Evolutionary conservation across 2,888 invertebrate genomes (phyloP), one percentile per base, ranked within the genome.

Genomic region (Boloria euphrosyne): DNA sequence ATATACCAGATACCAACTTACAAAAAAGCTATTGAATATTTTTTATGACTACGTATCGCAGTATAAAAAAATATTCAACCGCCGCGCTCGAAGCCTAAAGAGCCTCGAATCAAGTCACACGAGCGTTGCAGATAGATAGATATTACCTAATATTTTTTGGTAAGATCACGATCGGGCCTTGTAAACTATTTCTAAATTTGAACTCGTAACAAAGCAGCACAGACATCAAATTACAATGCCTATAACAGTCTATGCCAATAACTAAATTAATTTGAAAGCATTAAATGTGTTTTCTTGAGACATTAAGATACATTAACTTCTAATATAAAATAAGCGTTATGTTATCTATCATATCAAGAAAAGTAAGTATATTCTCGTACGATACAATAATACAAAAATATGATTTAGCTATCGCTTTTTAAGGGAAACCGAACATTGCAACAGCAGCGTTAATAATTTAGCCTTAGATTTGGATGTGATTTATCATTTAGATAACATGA

Each of bases 401-500:
- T 38, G 31, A 7, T 10, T 2, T 38, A 10, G 18, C 6, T 18
- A 13, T 38, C 2, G 31, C 50, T 38, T 31, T 49, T 59, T 49
- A 31, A 17, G 31, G 27, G 22, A 46, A 57, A 27, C n/a, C 44
- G 57, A 57, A 46, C 57, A 46, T 22, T 38, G 31, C 31, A 38
- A 38, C 10, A 38, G 31, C 31, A 38, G 2, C 10, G 31, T 38
- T n/a, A 22, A 57, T 46, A 27, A 57, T 57, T 22, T 46, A 46
- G 13, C 43, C 16, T 47, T 57, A 68, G 63, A 70, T 70, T 70
- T 61, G 65, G 64, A 46, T 64, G 58, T 62, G 68, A 68, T 68
- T 66, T 70, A 66, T 64, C 49, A 66, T 61, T 61, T 64, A 86
- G 87, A 88, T 87, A 87, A 83, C 82, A 85, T 80, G 80, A 80